Evolutionary conservation across 2,797 vertebrate species (phyloP).

Genomic region (Sternotherus odoratus): DNA sequence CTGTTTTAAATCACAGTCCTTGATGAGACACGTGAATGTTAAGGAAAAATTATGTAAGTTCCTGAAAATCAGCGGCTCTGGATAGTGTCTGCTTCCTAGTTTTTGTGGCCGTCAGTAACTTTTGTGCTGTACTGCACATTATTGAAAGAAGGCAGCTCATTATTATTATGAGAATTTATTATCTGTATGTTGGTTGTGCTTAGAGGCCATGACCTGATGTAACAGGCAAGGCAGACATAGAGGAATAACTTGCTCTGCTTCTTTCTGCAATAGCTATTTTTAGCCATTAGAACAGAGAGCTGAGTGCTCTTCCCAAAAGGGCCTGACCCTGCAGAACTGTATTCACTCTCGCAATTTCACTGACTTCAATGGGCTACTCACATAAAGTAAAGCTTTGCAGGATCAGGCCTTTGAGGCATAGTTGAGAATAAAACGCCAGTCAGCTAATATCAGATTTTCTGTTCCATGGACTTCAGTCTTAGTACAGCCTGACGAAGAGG

Average conservation of each 20-base stretch:
- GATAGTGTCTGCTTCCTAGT: conserved; percentile 8
- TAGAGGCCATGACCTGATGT: not conserved
- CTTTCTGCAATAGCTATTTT: not conserved
- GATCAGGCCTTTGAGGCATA: not conserved
- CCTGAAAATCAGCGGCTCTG: not conserved
- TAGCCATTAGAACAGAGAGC: not conserved
- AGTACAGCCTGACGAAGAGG: not conserved
- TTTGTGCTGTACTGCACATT: not conserved
- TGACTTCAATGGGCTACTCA: not conserved
- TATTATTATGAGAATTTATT: not conserved
- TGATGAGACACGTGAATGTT: not conserved
- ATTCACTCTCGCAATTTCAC: fast-evolving
- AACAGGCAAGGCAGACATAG: not conserved
- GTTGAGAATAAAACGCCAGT: not conserved
- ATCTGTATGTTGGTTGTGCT: not conserved
- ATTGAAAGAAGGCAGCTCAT: not conserved
- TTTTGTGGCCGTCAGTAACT: not conserved
- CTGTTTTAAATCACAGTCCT: conserved; percentile 1
- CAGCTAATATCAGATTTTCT: not conserved
- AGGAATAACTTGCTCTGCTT: not conserved
- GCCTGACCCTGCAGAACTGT: not conserved
- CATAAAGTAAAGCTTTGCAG: not conserved
- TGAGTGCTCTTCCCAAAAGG: not conserved
- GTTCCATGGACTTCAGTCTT: not conserved
- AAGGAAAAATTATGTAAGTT: not conserved